These are phyloP conservation scores for Hemicentrotus pulcherrimus DNA, from an alignment of 35 echinoderm and acorn worm genomes.

Conservation along the genomic window DNA sequence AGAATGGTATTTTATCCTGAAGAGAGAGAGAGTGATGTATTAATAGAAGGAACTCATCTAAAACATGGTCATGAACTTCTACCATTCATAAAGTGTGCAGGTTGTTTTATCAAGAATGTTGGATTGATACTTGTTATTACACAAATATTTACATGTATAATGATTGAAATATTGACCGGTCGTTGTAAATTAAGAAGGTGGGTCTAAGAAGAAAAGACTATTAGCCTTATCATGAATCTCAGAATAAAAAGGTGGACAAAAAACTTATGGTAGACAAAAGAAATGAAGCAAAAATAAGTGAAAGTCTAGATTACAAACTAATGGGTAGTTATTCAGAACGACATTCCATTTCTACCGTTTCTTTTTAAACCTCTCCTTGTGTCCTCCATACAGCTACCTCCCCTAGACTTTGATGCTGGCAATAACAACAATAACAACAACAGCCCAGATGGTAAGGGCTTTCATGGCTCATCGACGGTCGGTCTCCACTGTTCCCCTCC, in stretches of 20 bases:
- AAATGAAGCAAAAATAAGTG: neutral
- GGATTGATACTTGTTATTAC: neutral
- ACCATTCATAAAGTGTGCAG: too few species aligned
- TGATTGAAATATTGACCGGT: too few species aligned
- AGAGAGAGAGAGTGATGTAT: too few species aligned
- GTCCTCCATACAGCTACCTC: slow-evolving; percentile 64
- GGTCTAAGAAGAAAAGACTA: neutral
- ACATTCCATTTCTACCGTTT: neutral
- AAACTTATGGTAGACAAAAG: neutral
- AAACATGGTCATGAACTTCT: too few species aligned
- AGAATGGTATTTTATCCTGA: too few species aligned
- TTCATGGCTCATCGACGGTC: neutral
- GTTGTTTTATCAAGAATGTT: neutral
- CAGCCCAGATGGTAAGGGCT: slow-evolving; percentile 23
- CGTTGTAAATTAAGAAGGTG: neutral
- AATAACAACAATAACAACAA: slow-evolving; percentile 86
- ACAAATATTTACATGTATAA: too few species aligned
- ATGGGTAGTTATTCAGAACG: too few species aligned
- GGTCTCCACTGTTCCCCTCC: neutral
- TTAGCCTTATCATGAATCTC: too few species aligned
- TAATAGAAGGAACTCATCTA: too few species aligned
- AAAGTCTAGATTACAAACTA: neutral
- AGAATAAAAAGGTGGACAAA: neutral
- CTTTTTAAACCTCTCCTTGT: slow-evolving; percentile 25
- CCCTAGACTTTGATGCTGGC: slow-evolving; percentile 73